Conservation (phyloP, 2,797 vertebrate species). For the Neosalanx taihuensis region DNA sequence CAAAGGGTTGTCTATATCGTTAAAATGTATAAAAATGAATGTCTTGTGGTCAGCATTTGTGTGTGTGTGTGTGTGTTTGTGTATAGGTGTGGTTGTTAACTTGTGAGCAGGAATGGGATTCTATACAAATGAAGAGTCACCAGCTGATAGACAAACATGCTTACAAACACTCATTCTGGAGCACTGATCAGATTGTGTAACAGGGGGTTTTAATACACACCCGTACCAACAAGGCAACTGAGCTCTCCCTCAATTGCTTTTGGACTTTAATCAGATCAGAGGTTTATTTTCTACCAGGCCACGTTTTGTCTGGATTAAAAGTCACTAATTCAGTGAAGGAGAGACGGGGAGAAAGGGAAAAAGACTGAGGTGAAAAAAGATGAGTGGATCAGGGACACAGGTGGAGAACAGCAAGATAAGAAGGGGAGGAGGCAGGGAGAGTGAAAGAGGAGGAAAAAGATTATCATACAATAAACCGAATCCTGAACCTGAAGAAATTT, state of each 20-base stretch:
- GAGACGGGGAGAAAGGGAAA: neutral
- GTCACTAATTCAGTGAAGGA: neutral
- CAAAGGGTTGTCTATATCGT: neutral
- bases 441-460: neutral
- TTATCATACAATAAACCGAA: too few relatives aligned
- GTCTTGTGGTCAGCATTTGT: neutral
- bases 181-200: slow-evolving; percentile 16
- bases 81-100: neutral
- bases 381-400: neutral
- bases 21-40: neutral
- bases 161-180: neutral
- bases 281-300: slow-evolving; percentile 13
- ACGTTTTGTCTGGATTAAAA: slow-evolving; percentile 17
- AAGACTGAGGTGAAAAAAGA: neutral
- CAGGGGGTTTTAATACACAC: slow-evolving; percentile 13
- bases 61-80: slow-evolving; percentile 2
- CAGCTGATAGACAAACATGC: neutral
- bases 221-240: slow-evolving; percentile 2
- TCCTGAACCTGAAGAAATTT: too few relatives aligned
- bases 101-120: neutral
- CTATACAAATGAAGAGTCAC: neutral
- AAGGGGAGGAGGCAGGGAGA: neutral
- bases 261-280: slow-evolving; percentile 28
- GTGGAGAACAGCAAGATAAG: neutral
- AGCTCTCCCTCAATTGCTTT: slow-evolving; percentile 20